These are phyloP conservation scores for Heterocephalus glaber DNA, from an alignment of 2,113 vertebrate species.

Conservation along the genomic window DNA sequence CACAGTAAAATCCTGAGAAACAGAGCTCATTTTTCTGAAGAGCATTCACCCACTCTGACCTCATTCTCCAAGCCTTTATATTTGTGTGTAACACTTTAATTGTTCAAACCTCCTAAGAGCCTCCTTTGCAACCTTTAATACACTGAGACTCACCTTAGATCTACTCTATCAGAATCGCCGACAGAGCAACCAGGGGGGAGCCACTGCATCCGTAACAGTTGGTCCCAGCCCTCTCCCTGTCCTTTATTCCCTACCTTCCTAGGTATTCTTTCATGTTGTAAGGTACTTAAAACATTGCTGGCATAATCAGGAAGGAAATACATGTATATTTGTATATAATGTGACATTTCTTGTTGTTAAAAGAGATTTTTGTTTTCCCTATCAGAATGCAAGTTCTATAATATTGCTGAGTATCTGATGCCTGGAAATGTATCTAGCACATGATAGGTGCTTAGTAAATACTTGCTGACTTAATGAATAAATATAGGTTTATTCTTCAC, in stretches of 20 bases:
- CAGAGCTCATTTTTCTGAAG: neutral
- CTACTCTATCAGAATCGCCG: neutral
- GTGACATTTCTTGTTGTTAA: neutral
- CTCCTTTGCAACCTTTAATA: neutral
- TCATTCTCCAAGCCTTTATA: neutral
- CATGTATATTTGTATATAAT: neutral
- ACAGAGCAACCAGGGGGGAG: neutral
- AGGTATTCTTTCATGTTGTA: neutral
- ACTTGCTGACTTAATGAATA: neutral
- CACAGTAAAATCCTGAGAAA: neutral
- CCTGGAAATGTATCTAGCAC: neutral
- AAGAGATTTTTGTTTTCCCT: conserved; percentile 2
- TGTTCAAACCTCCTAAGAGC: neutral
- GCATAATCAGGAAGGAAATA: neutral
- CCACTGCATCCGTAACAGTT: accelerated
- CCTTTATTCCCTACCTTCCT: neutral
- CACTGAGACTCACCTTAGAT: neutral
- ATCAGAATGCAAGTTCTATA: neutral
- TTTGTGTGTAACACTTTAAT: neutral
- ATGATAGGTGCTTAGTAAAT: neutral
- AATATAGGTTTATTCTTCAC: neutral
- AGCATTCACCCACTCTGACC: neutral
- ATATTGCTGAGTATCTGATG: neutral
- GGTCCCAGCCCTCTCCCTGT: too few species aligned
- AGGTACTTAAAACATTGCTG: neutral